These are phyloP conservation scores for Alligator sinensis DNA, from an alignment of 2,113 vertebrate genomes.

Conservation along the genomic window DNA sequence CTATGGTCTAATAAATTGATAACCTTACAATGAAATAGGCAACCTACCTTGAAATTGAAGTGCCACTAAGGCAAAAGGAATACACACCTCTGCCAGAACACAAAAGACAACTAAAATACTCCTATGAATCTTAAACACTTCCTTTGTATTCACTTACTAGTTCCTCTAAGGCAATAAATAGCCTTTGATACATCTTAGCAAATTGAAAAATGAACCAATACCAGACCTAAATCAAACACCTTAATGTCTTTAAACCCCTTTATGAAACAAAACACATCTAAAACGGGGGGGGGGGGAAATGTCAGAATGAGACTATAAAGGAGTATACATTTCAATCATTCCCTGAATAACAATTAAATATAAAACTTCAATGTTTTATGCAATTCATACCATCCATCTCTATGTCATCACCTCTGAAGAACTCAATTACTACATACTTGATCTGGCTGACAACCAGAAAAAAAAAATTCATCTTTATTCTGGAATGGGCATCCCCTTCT, in stretches of 20 bases:
- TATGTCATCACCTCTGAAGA: not conserved
- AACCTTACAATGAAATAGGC: not conserved
- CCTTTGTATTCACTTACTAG: not conserved
- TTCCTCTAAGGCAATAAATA: not conserved
- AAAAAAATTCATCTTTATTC: not conserved
- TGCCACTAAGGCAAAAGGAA: constrained; percentile 15
- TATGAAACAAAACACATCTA: not conserved
- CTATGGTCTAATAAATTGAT: not conserved
- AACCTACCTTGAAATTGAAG: constrained; percentile 7
- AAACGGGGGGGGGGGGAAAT: not conserved
- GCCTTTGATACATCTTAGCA: not conserved
- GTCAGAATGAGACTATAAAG: not conserved
- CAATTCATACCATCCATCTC: not conserved
- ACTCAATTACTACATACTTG: not conserved
- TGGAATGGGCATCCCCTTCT: not conserved
- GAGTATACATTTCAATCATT: not conserved
- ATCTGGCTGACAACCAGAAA: not conserved
- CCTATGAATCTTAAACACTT: constrained; percentile 22
- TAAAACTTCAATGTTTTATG: not conserved
- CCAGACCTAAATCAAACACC: not conserved
- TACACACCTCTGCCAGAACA: not conserved
- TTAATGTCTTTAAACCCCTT: not conserved
- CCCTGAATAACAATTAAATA: not conserved
- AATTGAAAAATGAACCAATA: not conserved
- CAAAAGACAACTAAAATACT: not conserved